Base-by-base conservation (phyloP, 2,888 invertebrate genomes). In the Aspidiotus destructor region DNA sequence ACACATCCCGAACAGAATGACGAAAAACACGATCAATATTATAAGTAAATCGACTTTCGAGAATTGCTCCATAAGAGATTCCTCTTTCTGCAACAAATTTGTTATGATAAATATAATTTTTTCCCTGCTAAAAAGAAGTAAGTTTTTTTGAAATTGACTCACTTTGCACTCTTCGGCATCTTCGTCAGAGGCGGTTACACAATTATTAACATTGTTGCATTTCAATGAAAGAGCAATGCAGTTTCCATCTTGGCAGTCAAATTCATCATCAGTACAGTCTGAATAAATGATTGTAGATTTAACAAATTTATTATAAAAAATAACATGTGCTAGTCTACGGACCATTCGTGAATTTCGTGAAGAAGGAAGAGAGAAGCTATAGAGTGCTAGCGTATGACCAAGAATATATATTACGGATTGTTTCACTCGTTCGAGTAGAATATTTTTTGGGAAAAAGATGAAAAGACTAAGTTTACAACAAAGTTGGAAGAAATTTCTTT, bases 1-100 rank as follows among this genome's bases (percentile, higher is more conserved):
- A 75, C 89, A 88, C 88, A 94, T 90, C 41, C 92, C 91, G 55
- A 88, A 86, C 67, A 94, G 82, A 72, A 94, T 91, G 69, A 92
- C 79, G 28, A 89, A 88, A 78, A 93, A 93, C 70, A 94, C 88
- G 41, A 92, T 84, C 76, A 94, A 84, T 72, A 94, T 93, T 74
- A 92, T 88, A 76, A 89, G 80, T 76, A 93, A 89, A 77, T 92
- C 70, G 11, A 62, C 53, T 64, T 70, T 69, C 11, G 69, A 63
- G 16, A 70, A 65, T 13, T 70, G 54, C 52, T 58, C 15, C 67
- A 63, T 64, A 41, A 71, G 55, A 15, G 70, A 58, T 55, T 70
- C 68, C 53, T 71, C 69, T 60, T 71, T 69, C 62, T 62, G 68
- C 60, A 42, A 42, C 67, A 60, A 48, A 48, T 48, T 48, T 13